phyloP scores from a whole-genome alignment of 2,888 invertebrate species.

The Patella pellucida region DNA sequence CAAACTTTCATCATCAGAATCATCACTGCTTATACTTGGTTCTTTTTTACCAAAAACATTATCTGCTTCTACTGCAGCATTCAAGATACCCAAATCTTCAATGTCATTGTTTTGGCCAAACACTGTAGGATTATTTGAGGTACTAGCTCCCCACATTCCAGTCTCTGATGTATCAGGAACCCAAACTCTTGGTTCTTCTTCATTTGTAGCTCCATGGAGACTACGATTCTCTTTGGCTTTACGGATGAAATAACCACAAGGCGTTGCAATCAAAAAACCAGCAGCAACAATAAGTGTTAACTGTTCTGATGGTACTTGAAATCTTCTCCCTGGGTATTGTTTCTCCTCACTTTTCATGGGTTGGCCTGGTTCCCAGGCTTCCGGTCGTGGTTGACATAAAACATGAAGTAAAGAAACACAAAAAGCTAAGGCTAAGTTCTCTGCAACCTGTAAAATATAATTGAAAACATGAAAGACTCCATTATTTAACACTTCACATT shows the following conservation, averaged over 20 bases:
- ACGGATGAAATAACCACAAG: conserved; percentile 60
- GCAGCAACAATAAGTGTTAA: conserved; percentile 70
- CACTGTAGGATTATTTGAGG: conserved; percentile 1
- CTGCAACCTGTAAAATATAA: conserved; percentile 48
- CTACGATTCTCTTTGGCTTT: conserved; percentile 35
- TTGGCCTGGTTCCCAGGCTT: conserved; percentile 51
- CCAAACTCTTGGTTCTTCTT: conserved; percentile 13
- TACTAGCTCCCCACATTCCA: conserved; percentile 12
- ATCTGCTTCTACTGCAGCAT: conserved; percentile 21
- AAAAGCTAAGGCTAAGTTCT: conserved; percentile 72
- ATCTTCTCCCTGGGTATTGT: conserved; percentile 2
- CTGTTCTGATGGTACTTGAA: conserved; percentile 51
- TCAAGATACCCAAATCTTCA: conserved; percentile 24
- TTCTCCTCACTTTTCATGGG: conserved; percentile 28
- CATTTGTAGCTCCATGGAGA: not conserved
- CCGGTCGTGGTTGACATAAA: conserved; percentile 72
- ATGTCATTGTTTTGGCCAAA: conserved; percentile 12
- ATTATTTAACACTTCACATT: no score
- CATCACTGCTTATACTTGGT: conserved; percentile 17
- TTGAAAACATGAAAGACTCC: no score
- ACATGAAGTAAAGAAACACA: conserved; percentile 72
- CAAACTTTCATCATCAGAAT: conserved; percentile 16
- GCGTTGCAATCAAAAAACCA: conserved; percentile 69
- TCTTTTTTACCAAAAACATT: conserved; percentile 13
- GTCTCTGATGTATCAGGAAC: conserved; percentile 6